Evolutionary conservation across 1,140 invertebrate genomes (phyloP).

Genomic region (Drosophila elegans): DNA sequence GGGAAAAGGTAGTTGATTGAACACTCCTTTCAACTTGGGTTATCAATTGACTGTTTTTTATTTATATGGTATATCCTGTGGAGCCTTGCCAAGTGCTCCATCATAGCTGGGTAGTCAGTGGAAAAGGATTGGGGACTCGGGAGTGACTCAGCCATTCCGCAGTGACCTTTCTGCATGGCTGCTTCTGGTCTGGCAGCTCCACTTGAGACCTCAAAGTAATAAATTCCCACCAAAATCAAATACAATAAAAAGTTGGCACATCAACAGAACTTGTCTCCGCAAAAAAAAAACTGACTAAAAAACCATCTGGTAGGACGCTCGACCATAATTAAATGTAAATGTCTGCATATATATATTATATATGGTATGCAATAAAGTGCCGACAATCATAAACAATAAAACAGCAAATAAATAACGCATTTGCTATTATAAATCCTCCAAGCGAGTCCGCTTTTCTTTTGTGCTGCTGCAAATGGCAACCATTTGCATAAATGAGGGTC

Average conservation of each 20-base stretch:
- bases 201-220: constrained; percentile 23
- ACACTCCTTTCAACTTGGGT: constrained; percentile 14
- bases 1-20: constrained; percentile 19
- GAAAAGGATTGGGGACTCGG: background rate
- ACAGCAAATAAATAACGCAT: constrained; percentile 66
- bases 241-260: constrained; percentile 47
- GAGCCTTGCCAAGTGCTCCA: constrained; percentile 55
- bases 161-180: constrained; percentile 69
- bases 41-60: constrained; percentile 27
- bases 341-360: background rate
- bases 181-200: constrained; percentile 10
- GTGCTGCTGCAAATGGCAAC: constrained; percentile 43
- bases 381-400: constrained; percentile 60
- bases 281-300: constrained; percentile 13
- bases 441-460: constrained; percentile 24
- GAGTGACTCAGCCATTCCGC: constrained; percentile 37
- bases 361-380: constrained; percentile 29
- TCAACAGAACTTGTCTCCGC: constrained; percentile 19
- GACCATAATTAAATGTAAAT: constrained; percentile 47
- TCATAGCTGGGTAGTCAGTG: constrained; percentile 44
- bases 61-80: background rate
- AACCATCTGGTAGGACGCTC: constrained; percentile 3
- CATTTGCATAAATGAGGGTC: constrained; percentile 58
- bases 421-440: constrained; percentile 58
- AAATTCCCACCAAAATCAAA: constrained; percentile 46